Percentiles rank a stretch among this genome's conserved stretches.
phyloP scores from a whole-genome alignment of 2,888 invertebrate genomes.

The Papilio demoleus region DNA sequence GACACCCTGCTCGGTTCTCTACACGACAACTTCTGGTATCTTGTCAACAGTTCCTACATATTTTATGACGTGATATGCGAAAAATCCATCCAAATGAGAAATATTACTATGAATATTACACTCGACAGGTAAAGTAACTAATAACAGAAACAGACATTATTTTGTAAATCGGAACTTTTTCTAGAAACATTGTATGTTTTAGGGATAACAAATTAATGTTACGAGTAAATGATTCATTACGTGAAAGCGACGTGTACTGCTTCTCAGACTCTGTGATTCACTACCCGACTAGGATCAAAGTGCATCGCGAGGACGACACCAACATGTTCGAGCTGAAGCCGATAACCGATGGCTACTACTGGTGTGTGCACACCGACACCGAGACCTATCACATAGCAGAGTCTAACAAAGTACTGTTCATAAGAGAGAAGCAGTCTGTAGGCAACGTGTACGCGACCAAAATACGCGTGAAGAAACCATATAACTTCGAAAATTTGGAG shows the following conservation, averaged over 20 bases:
- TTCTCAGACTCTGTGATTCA: constrained; percentile 69
- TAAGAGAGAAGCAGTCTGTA: constrained; percentile 60
- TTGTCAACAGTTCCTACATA: constrained; percentile 63
- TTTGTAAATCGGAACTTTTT: neutral
- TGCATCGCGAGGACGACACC: constrained; percentile 50
- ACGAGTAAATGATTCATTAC: constrained; percentile 53
- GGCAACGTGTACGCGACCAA: constrained; percentile 64
- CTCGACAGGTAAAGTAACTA: constrained; percentile 34
- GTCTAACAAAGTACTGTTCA: constrained; percentile 66
- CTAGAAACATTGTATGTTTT: constrained; percentile 45
- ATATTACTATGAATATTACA: constrained; percentile 56
- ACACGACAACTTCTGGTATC: constrained; percentile 61
- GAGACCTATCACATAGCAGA: constrained; percentile 56
- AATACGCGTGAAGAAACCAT: constrained; percentile 51
- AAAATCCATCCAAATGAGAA: constrained; percentile 56
- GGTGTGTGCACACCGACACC: constrained; percentile 69
- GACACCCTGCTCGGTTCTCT: constrained; percentile 60
- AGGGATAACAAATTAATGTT: constrained; percentile 64
- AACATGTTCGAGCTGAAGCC: constrained; percentile 58
- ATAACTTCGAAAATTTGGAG: constrained; percentile 48
- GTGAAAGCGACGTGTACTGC: constrained; percentile 61
- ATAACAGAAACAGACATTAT: neutral
- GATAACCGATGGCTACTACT: constrained; percentile 70
- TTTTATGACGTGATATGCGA: constrained; percentile 76
- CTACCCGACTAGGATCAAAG: constrained; percentile 58